Base-by-base conservation (phyloP, 23 tunicate species). In the Phallusia fumigata region DNA sequence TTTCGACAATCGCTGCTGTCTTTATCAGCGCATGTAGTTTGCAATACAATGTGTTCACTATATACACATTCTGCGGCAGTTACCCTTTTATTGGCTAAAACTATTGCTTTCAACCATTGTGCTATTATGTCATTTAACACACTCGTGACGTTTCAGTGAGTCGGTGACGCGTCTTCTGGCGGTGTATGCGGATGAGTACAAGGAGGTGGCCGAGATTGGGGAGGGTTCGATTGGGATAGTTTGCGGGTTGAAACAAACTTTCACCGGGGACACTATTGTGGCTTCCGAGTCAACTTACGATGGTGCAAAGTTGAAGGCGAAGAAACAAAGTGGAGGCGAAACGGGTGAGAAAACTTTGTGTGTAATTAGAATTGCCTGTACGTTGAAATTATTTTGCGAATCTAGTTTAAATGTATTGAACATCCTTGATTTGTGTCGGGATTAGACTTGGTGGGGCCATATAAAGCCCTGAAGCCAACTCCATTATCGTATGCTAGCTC, bases 251-350 rank as follows among this genome's bases (percentile, higher is more conserved):
- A 84, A 90, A 65, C 19, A 52, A 34, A 90, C 99, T 30, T 52
- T 79, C 21, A 95, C 95, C 19, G 99, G 99, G 19, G 99, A 95
- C 50, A 95, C 96, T 2, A 28, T 95, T 0, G 83, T 86, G 65
- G 65, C 36, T 31, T 79, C 94, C 19, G 64, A 84, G 36, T 30
- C 80, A 40, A 53, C 28, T 40, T 88, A 83, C 35, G 36, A 83
- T 26, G 52, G 30, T 31, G 92, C 92, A 16, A 21, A 30, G 18
- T 33, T 24, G 47, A 80, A 53, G 28, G 81, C 81, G 10, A 19
- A 58, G 47, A 40, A 40, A 40, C 47, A 40, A 5, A 5, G 10
- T 58, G 69, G 5, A 2, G 28, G 28, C 69, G 16, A 58, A 11
- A 58, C 26, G 3, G 69, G 26, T 58, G 13, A 58, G 28, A 58